Base-by-base conservation (phyloP, 2,113 vertebrate genomes). In the Hyaena hyaena region DNA sequence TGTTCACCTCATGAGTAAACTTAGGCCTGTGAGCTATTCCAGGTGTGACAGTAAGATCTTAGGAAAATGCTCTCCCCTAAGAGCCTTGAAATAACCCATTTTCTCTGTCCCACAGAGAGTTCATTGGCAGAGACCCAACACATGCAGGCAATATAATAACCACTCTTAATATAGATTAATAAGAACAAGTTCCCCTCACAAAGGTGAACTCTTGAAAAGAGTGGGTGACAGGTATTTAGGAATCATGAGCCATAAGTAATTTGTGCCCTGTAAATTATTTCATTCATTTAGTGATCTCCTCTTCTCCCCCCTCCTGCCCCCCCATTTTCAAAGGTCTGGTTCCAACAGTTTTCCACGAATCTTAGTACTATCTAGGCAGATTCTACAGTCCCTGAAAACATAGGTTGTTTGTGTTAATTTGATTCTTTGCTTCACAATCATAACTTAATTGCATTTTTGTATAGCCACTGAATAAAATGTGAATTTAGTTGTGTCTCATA, bases 241-340 rank as follows among this genome's bases (percentile, higher is more conserved):
- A 93, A 39, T 21, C 14, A 7, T 45, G 10, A 88, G 31, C 16
- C 71, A n/a, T 12, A 61, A 21, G 33, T 90, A 26, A 93, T 79
- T 69, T 79, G 28, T 74, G 31, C 15, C 63, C 10, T 82, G 0
- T 31, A 35, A 84, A 76, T 96, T n/a, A 82, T 26, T 48, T 88
- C 19, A 71, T 94, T 90, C 82, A 63, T 69, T 68, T 88, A 93
- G 35, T 77, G 85, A 50, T 81, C n/a, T 66, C n/a, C 9, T 6
- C 11, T 39, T 10, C 2, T 2, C 0, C 21, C 5, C 7, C 4
- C 10, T 1, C 45, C 7, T 0, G 16, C 7, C 7, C 4, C 10
- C 2, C 53, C 7, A 19, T 39, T 82, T 82, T 87, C 26, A 66
- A 84, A 83, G 15, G 11, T 48, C 39, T 82, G 33, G 33, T 66